Conservation (phyloP, 2,888 invertebrate species). For the Coelinius sp. region DNA sequence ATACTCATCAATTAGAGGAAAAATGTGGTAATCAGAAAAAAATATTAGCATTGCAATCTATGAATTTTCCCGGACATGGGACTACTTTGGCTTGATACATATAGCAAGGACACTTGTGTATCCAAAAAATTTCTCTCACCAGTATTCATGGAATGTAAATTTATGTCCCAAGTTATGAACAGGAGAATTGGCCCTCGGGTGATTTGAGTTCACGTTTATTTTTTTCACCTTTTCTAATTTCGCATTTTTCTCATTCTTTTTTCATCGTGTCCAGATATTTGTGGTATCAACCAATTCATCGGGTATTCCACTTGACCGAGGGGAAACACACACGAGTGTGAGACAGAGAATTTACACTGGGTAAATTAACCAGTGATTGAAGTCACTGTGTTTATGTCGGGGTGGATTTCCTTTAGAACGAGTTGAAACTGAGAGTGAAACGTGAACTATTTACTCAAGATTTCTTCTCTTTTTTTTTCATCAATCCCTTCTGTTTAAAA, state of each 20-base stretch:
- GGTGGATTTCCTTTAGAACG: background rate
- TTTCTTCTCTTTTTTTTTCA: too few relatives aligned
- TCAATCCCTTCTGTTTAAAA: too few relatives aligned
- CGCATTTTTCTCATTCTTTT: conserved; percentile 31
- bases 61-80: background rate
- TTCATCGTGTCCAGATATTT: conserved; percentile 1
- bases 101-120: background rate
- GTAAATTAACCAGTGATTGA: background rate
- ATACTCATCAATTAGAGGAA: background rate
- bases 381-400: background rate
- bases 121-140: conserved; percentile 26
- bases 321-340: conserved; percentile 33
- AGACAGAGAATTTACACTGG: background rate
- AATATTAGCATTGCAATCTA: background rate
- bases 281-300: conserved; percentile 7
- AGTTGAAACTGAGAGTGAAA: background rate
- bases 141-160: conserved; percentile 46
- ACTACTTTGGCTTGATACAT: background rate
- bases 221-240: background rate
- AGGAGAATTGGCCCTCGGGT: conserved; percentile 33
- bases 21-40: conserved; percentile 1
- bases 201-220: conserved; percentile 16
- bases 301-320: conserved; percentile 19
- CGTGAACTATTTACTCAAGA: too few relatives aligned
- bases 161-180: conserved; percentile 41